Conservation (phyloP, 2,888 invertebrate genomes). For the Thyatira batis region DNA sequence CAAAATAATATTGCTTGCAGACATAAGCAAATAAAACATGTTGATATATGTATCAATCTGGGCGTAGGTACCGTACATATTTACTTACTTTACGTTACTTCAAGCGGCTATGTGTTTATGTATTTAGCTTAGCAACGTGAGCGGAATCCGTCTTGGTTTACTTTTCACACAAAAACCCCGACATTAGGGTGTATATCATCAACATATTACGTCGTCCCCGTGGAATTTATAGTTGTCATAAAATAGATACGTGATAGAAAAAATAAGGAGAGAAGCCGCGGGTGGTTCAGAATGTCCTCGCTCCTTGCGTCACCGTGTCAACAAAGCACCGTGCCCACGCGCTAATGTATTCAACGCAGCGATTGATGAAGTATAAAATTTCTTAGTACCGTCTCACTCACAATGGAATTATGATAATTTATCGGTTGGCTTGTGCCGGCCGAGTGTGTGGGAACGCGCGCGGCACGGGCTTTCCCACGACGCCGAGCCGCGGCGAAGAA, state of each 20-base stretch:
- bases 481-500: slow-evolving; percentile 50
- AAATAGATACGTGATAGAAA: slow-evolving; percentile 60
- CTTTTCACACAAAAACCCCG: slow-evolving; percentile 42
- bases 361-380: slow-evolving; percentile 83
- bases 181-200: slow-evolving; percentile 31
- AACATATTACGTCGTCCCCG: slow-evolving; percentile 37
- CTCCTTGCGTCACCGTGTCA: slow-evolving; percentile 55
- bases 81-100: slow-evolving; percentile 28
- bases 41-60: slow-evolving; percentile 22
- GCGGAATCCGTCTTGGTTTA: slow-evolving; percentile 32
- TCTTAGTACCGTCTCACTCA: slow-evolving; percentile 82
- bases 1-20: background rate
- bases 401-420: slow-evolving; percentile 83
- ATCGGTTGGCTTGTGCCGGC: slow-evolving; percentile 82
- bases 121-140: slow-evolving; percentile 36
- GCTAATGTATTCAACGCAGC: slow-evolving; percentile 81
- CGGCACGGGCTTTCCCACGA: slow-evolving; percentile 82
- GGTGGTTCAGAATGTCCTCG: slow-evolving; percentile 42
- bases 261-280: slow-evolving; percentile 44
- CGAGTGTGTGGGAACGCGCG: slow-evolving; percentile 83
- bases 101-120: slow-evolving; percentile 21
- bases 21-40: slow-evolving; percentile 11
- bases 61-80: slow-evolving; percentile 25
- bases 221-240: slow-evolving; percentile 57
- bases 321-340: slow-evolving; percentile 75